These are phyloP conservation scores for Pseudomugil tenellus DNA, from an alignment of 2,797 vertebrate species.

Conservation along the genomic window DNA sequence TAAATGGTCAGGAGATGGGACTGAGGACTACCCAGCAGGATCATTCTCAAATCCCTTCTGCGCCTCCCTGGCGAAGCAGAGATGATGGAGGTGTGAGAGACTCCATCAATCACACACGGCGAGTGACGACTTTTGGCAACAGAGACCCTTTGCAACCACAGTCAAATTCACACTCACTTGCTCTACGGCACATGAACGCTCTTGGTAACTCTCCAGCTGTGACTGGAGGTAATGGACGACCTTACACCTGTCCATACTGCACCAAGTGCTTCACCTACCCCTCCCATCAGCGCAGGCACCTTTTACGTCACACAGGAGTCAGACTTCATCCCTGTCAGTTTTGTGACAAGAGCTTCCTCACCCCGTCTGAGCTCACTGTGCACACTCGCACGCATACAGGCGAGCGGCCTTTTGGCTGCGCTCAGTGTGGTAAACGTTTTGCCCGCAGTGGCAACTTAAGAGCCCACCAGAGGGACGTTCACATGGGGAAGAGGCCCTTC, in stretches of 20 bases:
- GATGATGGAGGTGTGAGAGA: conserved; percentile 59
- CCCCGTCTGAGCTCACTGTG: conserved; percentile 78
- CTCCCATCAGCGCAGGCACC: conserved; percentile 80
- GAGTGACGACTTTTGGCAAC: conserved; percentile 46
- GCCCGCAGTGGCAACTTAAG: conserved; percentile 80
- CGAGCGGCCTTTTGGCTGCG: conserved; percentile 78
- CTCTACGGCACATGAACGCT: conserved; percentile 57
- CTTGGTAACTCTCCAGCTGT: conserved; percentile 50
- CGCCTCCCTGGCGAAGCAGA: conserved; percentile 62
- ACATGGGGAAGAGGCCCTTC: conserved; percentile 83
- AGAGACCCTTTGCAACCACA: conserved; percentile 71
- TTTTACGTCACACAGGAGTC: conserved; percentile 81
- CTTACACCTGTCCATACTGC: conserved; percentile 80
- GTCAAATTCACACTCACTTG: conserved; percentile 63
- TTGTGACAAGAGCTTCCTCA: conserved; percentile 83
- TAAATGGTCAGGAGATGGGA: conserved; percentile 28
- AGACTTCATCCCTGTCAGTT: conserved; percentile 79
- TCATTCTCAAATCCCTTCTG: conserved; percentile 45
- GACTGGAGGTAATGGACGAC: conserved; percentile 63
- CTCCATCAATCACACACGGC: conserved; percentile 43
- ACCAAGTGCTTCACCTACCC: conserved; percentile 81
- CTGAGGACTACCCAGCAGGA: conserved; percentile 46
- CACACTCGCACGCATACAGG: conserved; percentile 82
- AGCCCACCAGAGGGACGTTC: conserved; percentile 81
- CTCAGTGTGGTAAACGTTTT: conserved; percentile 80